Percentiles rank a stretch among this genome's conserved stretches.
Conservation (phyloP, 2,113 vertebrate species). For the Tachysurus fulvidraco region DNA sequence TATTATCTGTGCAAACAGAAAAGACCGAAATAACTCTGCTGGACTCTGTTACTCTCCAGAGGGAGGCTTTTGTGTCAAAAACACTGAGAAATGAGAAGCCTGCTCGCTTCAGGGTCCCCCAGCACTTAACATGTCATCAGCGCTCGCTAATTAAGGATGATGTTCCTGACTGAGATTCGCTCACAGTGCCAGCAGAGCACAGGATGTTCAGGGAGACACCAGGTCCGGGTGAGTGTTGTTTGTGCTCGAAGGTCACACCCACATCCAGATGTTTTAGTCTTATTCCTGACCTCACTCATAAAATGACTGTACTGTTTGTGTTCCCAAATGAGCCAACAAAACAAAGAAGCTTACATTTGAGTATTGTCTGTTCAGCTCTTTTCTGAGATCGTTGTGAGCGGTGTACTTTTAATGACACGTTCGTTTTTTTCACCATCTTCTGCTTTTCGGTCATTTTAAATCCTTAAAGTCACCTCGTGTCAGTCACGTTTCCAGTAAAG, state of each 20-base stretch:
- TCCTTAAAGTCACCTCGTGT: neutral
- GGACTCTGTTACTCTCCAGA: slow-evolving; percentile 71
- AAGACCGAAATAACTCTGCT: slow-evolving; percentile 69
- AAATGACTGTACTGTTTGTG: slow-evolving; percentile 31
- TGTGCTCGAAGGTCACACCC: slow-evolving; percentile 29
- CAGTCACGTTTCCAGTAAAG: neutral
- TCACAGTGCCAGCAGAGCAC: slow-evolving; percentile 12
- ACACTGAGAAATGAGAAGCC: slow-evolving; percentile 65
- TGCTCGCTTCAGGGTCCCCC: slow-evolving; percentile 54
- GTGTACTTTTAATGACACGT: neutral
- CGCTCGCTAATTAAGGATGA: slow-evolving; percentile 54
- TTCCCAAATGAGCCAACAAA: neutral
- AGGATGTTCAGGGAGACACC: slow-evolving; percentile 6
- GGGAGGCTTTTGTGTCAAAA: slow-evolving; percentile 67
- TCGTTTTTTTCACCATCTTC: neutral
- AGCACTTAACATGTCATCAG: slow-evolving; percentile 61
- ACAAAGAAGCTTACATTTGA: neutral
- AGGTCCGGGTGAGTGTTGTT: slow-evolving; percentile 15
- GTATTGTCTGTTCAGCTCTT: neutral
- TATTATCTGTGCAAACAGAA: slow-evolving; percentile 70
- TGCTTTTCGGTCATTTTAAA: neutral
- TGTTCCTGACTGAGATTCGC: slow-evolving; percentile 57
- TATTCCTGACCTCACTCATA: slow-evolving; percentile 6
- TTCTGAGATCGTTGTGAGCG: neutral
- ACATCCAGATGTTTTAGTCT: slow-evolving; percentile 20